Base-by-base conservation (phyloP, 35 echinoderm and acorn worm genomes). In the Apostichopus californicus region DNA sequence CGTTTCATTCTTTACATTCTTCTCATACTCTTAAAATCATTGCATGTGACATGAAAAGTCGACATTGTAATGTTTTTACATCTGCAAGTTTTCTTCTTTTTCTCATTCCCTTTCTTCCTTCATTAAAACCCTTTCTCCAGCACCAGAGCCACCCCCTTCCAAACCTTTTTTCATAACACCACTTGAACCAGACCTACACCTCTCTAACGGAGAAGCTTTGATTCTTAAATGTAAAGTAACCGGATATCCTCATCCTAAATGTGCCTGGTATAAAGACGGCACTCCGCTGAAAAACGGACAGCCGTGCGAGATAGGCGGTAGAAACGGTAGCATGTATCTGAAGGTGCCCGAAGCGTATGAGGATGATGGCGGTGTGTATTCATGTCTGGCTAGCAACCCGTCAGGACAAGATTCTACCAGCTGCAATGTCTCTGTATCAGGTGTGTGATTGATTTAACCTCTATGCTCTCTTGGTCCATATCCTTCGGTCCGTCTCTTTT, bases 201-300 rank as follows among this genome's bases (percentile, higher is more conserved):
- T 93, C 8, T 28, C 80, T n/a, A 70, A 93, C 1, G 91, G 66
- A 26, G 46, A 71, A 73, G 80, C 81, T 55, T 77, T 82, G 79
- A 22, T 85, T 13, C 80, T 94, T 73, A 56, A 94, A 28, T 94
- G 93, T 90, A 73, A 81, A 75, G 93, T 86, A 3, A 64, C 56
- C 22, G 93, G 93, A 22, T 90, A 90, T 21, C 93, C 93, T 18
- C 77, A 59, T 9, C 93, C 93, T 46, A 90, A 68, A 17, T 25
- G 79, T 52, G 25, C 77, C 18, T 94, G 93, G 93, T 94, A 90
- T 54, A 94, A 94, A 23, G 93, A 91, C 77, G 83, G 88, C 8
- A 81, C 25, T 66, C 56, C 66, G 5, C 54, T 94, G n/a, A 78
- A 72, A 34, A 46, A 94, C 34, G 78, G 63, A 54, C 77, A 17